Percentiles rank a stretch among this genome's conserved stretches.
These are phyloP conservation scores for Morpho achilles DNA, from an alignment of 2,888 invertebrate species.

Conservation along the genomic window DNA sequence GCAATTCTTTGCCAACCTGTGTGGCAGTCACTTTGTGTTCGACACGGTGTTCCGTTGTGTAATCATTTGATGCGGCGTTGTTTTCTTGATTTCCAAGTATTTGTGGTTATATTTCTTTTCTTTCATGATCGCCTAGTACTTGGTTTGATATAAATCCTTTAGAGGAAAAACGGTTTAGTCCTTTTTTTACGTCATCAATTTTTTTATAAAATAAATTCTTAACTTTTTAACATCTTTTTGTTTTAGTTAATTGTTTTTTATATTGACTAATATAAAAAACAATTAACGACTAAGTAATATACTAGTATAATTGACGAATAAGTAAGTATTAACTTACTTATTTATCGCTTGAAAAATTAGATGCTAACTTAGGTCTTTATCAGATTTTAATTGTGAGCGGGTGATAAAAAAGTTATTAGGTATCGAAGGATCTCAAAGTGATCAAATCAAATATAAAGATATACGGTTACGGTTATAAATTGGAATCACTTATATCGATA, in stretches of 20 bases:
- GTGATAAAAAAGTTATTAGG: too few relatives aligned
- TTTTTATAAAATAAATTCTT: neutral
- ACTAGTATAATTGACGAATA: too few relatives aligned
- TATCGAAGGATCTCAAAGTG: too few relatives aligned
- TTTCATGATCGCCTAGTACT: constrained; percentile 56
- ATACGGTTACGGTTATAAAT: too few relatives aligned
- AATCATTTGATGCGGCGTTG: constrained; percentile 31
- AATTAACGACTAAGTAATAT: too few relatives aligned
- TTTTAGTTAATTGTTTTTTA: neutral
- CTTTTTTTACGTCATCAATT: constrained; percentile 16
- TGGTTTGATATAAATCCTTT: constrained; percentile 43
- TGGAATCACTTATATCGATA: too few relatives aligned
- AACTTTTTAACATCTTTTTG: neutral
- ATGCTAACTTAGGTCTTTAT: too few relatives aligned
- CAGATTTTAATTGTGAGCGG: too few relatives aligned
- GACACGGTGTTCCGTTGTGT: constrained; percentile 29
- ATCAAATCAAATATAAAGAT: too few relatives aligned
- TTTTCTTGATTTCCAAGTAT: constrained; percentile 64
- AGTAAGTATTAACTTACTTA: too few relatives aligned
- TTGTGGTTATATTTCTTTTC: constrained; percentile 49
- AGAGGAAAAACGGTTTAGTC: constrained; percentile 25
- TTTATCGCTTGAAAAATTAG: too few relatives aligned
- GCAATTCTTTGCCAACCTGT: constrained; percentile 20
- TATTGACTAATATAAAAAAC: too few relatives aligned
- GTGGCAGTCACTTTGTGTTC: constrained; percentile 32